These are phyloP conservation scores for Ranitomeya variabilis DNA, from an alignment of 2,113 vertebrate genomes.

Conservation along the genomic window DNA sequence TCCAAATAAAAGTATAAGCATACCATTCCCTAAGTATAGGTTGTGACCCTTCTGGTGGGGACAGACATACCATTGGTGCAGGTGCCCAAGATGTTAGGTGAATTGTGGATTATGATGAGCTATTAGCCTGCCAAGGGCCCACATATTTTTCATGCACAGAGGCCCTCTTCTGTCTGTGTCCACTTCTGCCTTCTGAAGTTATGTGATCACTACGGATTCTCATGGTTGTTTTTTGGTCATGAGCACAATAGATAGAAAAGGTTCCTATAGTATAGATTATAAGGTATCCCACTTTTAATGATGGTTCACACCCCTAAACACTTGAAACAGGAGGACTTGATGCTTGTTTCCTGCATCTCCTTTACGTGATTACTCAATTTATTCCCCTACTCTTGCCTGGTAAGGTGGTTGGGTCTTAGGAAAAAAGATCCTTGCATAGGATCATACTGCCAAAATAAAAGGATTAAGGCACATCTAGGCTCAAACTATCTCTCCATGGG, in stretches of 20 bases:
- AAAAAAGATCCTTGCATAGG: neutral
- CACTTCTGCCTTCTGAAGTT: neutral
- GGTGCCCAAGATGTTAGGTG: too few species aligned
- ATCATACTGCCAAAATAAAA: neutral
- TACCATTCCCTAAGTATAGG: neutral
- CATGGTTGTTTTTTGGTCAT: neutral
- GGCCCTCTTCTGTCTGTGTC: too few species aligned
- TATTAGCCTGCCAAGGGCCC: too few species aligned
- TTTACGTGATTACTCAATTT: neutral
- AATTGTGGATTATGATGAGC: too few species aligned
- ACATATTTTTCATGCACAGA: too few species aligned
- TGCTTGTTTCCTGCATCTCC: neutral
- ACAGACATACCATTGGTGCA: too few species aligned
- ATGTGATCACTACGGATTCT: neutral
- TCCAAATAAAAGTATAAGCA: too few species aligned
- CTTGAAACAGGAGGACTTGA: neutral
- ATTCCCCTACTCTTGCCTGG: neutral
- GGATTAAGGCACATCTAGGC: neutral
- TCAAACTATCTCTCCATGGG: neutral
- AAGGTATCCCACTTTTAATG: neutral
- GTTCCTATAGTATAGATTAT: neutral
- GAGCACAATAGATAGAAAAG: neutral
- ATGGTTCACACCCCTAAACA: neutral
- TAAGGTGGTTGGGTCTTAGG: neutral
- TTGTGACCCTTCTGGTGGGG: neutral